Base-by-base conservation (phyloP, 2,888 invertebrate species). In the Himalopsyche anomala region DNA sequence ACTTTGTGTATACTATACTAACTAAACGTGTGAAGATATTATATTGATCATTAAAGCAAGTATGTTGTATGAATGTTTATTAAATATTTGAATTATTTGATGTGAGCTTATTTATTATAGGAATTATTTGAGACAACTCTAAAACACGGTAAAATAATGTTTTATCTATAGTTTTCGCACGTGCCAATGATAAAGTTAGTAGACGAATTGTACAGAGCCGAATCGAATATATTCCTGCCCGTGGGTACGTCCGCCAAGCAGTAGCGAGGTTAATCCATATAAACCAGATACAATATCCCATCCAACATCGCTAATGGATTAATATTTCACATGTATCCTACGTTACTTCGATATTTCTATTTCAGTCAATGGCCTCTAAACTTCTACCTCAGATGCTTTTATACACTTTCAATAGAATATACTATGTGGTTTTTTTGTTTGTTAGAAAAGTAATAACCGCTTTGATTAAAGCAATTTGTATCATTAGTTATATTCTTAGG, bases 241-340 rank as follows among this genome's bases (percentile, higher is more conserved):
- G 74, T 74, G 2, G 15, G 19, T 74, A 36, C 74, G 74, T 74
- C 5, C 38, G 36, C 74, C 74, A 36, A 51, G 74, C 36, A 38
- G 74, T 36, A 36, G 74, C 74, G 28, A 74, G 74, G 36, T 74
- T 74, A 74, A 74, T 74, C 74, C 74, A 74, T 74, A 74, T 74
- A 74, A 74, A 74, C 74, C 74, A 74, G 74, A 74, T 74, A 74
- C 74, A 74, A 74, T 74, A 74, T 74, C 74, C 74, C 74, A 74
- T 74, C 74, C 74, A 74, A 28, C 74, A 74, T 74, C 36, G 74
- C 74, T 74, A 74, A 74, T 74, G 74, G 74, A 74, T 74, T 74
- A 74, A 74, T 74, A 74, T 74, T 74, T 74, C 74, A 74, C 74
- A 74, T 74, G 74, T 74, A 38, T 74, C 74, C 74, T 36, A 19